Evolutionary conservation across 2,888 invertebrate species (phyloP).

Genomic region (Synergus umbraculus): DNA sequence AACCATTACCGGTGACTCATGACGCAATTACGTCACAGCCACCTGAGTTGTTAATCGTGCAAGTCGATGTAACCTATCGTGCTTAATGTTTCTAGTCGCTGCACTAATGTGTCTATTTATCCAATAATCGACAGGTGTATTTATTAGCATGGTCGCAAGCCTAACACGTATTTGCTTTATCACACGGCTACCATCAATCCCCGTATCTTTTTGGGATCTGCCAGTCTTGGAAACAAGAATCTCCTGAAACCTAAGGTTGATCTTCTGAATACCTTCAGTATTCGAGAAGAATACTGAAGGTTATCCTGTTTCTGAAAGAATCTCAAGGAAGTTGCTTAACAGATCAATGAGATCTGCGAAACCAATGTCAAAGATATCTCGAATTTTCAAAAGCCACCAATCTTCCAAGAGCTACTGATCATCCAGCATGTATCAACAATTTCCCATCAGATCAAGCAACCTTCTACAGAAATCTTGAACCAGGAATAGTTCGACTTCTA

Average conservation of each 20-base stretch:
- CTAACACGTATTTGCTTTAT: slow-evolving; percentile 38
- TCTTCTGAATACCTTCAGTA: no score
- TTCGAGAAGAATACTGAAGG: not conserved
- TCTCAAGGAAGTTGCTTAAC: slow-evolving; percentile 46
- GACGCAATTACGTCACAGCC: slow-evolving; percentile 60
- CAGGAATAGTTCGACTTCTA: slow-evolving; percentile 16
- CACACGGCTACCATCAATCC: slow-evolving; percentile 16
- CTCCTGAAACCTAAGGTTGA: not conserved
- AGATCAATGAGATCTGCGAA: not conserved
- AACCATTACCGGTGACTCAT: slow-evolving; percentile 58
- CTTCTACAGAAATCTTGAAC: slow-evolving; percentile 1
- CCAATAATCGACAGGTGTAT: slow-evolving; percentile 60
- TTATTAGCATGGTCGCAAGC: slow-evolving; percentile 50
- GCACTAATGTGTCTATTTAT: slow-evolving; percentile 61
- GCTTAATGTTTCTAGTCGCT: slow-evolving; percentile 58
- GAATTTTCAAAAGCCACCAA: not conserved
- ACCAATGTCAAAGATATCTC: not conserved
- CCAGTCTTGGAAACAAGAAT: slow-evolving; percentile 6
- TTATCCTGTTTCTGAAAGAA: not conserved
- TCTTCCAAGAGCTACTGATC: slow-evolving; percentile 42
- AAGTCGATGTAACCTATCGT: slow-evolving; percentile 56
- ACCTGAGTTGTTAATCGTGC: slow-evolving; percentile 56
- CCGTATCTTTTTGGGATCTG: slow-evolving; percentile 31
- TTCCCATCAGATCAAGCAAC: not conserved
- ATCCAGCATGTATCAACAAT: not conserved